A percentile compares a stretch with the other conserved stretches of the same genome.
These are phyloP conservation scores for human DNA, from an alignment of 2,113 vertebrate genomes.

Conservation along the genomic window DNA sequence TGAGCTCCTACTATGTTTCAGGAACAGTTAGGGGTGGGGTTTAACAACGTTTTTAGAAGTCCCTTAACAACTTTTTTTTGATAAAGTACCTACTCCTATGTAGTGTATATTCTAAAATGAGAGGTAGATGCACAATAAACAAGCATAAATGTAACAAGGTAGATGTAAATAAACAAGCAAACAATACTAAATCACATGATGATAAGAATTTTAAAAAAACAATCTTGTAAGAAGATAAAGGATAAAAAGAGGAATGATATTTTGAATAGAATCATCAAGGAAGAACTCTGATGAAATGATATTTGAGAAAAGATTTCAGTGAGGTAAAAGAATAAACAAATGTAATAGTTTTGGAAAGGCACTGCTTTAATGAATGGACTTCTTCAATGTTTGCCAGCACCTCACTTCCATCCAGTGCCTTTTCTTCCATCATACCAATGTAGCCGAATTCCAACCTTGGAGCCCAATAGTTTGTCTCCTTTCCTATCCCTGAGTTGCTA, in stretches of 20 bases:
- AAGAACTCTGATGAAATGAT: background rate
- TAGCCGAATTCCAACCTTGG: background rate
- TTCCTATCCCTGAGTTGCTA: background rate
- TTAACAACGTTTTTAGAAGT: background rate
- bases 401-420: background rate
- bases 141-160: background rate
- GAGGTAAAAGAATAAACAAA: background rate
- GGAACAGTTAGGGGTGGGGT: background rate
- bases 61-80: too few species aligned
- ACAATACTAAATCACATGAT: background rate
- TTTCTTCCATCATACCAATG: background rate
- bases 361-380: background rate
- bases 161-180: background rate
- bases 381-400: background rate
- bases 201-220: background rate
- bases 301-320: background rate
- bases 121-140: background rate
- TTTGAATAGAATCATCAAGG: background rate
- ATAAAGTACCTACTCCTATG: background rate
- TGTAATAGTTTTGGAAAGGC: background rate
- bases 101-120: background rate
- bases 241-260: background rate
- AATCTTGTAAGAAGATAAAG: background rate
- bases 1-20: background rate
- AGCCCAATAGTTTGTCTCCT: background rate